These are phyloP conservation scores for Callithrix jacchus DNA, from an alignment of 2,113 vertebrate genomes.

Conservation along the genomic window DNA sequence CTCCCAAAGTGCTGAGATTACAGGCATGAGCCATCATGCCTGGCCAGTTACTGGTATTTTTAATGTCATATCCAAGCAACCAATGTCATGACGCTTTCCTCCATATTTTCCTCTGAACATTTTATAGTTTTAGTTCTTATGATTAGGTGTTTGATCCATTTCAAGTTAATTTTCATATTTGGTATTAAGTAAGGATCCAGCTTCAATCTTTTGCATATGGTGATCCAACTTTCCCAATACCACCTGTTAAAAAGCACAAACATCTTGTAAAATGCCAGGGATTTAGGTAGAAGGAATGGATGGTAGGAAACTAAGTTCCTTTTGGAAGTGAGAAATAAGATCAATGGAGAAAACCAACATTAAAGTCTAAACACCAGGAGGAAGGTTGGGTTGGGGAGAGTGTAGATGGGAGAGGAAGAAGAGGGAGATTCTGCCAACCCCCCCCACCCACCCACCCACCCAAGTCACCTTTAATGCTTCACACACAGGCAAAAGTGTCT, in stretches of 20 bases:
- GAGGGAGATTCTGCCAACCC: no score
- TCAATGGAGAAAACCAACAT: background rate
- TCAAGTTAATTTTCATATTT: background rate
- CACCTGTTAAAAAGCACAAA: background rate
- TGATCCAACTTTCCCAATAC: background rate
- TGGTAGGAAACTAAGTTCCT: background rate
- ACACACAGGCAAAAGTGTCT: background rate
- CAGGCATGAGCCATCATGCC: background rate
- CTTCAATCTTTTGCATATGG: background rate
- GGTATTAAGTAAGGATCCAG: background rate
- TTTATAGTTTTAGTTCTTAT: background rate
- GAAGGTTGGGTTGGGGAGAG: background rate
- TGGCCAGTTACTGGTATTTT: background rate
- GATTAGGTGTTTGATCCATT: background rate
- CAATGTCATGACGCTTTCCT: background rate
- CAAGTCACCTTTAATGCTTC: background rate
- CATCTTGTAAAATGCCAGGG: background rate
- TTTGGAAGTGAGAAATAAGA: background rate
- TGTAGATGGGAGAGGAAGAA: background rate
- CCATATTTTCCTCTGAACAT: background rate
- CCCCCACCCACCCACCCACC: accelerated
- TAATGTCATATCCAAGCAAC: background rate
- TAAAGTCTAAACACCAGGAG: background rate
- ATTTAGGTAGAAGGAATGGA: background rate
- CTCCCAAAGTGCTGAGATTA: background rate